Conservation (phyloP, 2,888 invertebrate genomes). For the Stramonita haemastoma region DNA sequence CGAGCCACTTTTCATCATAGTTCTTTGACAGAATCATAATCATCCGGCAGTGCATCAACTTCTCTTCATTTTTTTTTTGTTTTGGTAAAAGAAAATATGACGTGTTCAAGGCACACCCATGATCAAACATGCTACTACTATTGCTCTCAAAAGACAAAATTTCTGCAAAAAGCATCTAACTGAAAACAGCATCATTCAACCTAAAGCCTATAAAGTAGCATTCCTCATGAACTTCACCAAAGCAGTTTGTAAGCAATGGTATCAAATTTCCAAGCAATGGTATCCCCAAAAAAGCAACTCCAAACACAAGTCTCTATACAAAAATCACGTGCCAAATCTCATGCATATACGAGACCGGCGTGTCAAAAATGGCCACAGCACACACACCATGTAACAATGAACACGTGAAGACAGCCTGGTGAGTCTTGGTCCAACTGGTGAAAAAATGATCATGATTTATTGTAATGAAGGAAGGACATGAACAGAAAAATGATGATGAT, state of each 20-base stretch:
- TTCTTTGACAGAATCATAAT: too few relatives aligned
- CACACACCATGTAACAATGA: slow-evolving; percentile 9
- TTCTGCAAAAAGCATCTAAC: background rate
- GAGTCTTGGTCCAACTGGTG: slow-evolving; percentile 30
- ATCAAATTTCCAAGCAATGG: background rate
- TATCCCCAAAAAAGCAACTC: slow-evolving; percentile 6
- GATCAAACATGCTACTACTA: too few relatives aligned
- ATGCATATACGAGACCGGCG: slow-evolving; percentile 21
- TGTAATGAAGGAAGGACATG: slow-evolving; percentile 19
- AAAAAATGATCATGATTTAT: slow-evolving; percentile 19
- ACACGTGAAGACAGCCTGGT: background rate
- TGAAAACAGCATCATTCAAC: background rate
- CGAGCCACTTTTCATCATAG: too few relatives aligned
- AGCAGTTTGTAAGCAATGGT: background rate
- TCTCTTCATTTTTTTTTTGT: too few relatives aligned
- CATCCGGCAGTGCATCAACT: too few relatives aligned
- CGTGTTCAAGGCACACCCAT: too few relatives aligned
- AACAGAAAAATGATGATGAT: too few relatives aligned
- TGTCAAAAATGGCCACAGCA: slow-evolving; percentile 38
- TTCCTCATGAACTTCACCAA: background rate
- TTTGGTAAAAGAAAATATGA: too few relatives aligned
- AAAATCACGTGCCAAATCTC: slow-evolving; percentile 39
- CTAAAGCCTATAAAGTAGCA: too few relatives aligned
- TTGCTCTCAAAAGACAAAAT: background rate
- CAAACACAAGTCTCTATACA: slow-evolving; percentile 22